Conservation (phyloP, 2,888 invertebrate genomes). For the Tribolium freemani region DNA sequence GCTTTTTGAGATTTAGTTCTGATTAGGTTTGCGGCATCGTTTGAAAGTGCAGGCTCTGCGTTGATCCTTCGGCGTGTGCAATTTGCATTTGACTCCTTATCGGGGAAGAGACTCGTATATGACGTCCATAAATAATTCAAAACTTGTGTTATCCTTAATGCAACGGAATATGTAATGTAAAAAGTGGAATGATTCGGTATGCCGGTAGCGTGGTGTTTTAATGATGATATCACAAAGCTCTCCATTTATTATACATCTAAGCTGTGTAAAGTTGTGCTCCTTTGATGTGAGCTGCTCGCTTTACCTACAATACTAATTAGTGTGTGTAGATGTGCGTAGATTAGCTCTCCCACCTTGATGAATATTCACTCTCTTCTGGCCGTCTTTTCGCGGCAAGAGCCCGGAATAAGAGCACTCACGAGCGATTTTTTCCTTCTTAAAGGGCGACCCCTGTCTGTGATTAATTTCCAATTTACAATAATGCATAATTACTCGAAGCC, state of each 20-base stretch:
- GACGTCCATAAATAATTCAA: slow-evolving; percentile 54
- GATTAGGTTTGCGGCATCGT: not conserved
- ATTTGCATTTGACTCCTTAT: slow-evolving; percentile 32
- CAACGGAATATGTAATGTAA: slow-evolving; percentile 54
- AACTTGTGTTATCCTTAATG: slow-evolving; percentile 52
- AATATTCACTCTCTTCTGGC: slow-evolving; percentile 50
- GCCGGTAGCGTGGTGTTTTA: slow-evolving; percentile 57
- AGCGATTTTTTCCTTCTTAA: not conserved
- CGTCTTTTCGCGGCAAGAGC: slow-evolving; percentile 32
- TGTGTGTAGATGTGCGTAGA: slow-evolving; percentile 55
- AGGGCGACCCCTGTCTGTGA: slow-evolving; percentile 6
- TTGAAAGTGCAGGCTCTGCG: not conserved
- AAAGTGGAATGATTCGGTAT: slow-evolving; percentile 58
- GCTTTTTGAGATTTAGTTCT: not conserved
- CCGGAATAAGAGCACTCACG: slow-evolving; percentile 3
- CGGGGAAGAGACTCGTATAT: slow-evolving; percentile 14
- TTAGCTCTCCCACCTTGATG: slow-evolving; percentile 57
- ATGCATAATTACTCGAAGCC: slow-evolving; percentile 39
- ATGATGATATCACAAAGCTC: slow-evolving; percentile 61
- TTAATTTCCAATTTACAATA: slow-evolving; percentile 41
- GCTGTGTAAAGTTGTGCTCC: slow-evolving; percentile 50
- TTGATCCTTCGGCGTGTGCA: not conserved
- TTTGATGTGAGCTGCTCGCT: slow-evolving; percentile 58
- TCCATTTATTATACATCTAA: slow-evolving; percentile 62
- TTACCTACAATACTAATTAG: slow-evolving; percentile 58